Evolutionary conservation across 2,113 vertebrate species (phyloP).

Genomic region (Aegypius monachus): DNA sequence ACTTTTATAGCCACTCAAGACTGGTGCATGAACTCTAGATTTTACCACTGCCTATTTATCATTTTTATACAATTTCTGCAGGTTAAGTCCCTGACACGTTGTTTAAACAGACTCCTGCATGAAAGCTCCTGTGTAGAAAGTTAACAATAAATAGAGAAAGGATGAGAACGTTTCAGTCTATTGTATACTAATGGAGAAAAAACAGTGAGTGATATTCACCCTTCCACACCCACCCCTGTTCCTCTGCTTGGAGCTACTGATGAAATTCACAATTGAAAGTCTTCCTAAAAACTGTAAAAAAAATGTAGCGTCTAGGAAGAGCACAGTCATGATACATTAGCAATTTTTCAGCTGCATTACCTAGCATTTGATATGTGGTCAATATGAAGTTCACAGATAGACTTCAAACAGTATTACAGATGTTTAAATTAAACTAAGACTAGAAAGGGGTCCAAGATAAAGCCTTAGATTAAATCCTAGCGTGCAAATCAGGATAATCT

Average conservation of each 20-base stretch:
- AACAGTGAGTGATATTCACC: neutral
- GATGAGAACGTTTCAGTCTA: neutral
- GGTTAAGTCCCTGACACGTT: neutral
- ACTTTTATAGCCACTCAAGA: neutral
- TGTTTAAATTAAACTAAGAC: neutral
- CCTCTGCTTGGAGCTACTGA: neutral
- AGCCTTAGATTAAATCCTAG: neutral
- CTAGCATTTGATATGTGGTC: neutral
- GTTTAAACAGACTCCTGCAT: neutral
- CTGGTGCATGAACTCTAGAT: neutral
- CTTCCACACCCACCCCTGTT: neutral
- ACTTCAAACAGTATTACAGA: neutral
- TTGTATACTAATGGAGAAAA: neutral
- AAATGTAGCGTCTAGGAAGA: neutral
- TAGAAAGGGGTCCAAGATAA: neutral
- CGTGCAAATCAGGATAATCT: neutral
- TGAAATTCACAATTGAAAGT: neutral
- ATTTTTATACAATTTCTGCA: neutral
- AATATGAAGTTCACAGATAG: neutral
- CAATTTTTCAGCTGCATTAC: neutral
- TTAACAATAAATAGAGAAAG: neutral
- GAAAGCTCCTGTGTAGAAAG: neutral
- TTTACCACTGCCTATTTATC: neutral
- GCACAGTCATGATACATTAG: neutral
- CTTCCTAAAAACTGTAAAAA: neutral